Base-by-base conservation (phyloP, 2,797 vertebrate genomes). In the Chrysolophus pictus region DNA sequence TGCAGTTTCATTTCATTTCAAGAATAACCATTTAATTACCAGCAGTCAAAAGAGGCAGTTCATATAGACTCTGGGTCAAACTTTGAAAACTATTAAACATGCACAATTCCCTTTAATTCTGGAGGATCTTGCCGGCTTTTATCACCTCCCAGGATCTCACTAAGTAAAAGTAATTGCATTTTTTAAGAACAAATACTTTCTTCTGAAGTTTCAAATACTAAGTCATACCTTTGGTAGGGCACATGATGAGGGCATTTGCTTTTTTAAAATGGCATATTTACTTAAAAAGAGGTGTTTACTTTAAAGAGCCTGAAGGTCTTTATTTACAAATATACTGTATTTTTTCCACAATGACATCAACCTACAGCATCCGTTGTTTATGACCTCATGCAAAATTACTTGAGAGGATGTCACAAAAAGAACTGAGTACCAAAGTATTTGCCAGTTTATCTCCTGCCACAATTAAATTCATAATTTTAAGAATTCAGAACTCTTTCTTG, bases 11-110 rank as follows among this genome's bases (percentile, higher is more conserved):
- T 63, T 78, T 67, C 59, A 37, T 33, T 84, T 59, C 73, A 84
- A 83, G 37, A 94, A 78, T 42, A 86, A 92, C 51, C 16, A 44
- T 94, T 93, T 93, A 69, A 92, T 75, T 84, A 78, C 39, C 21
- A 72, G 42, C 26, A 72, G 31, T 59, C 68, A 67, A 83, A 85
- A 89, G 37, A 91, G 28, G 51, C 13, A 4, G 5, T 37, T 84
- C 13, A 51, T 76, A 31, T 1, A 6, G 62, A 63, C 22, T 69
- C 37, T 51, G 64, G 56, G 26, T 76, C 13, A 86, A 59, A 75
- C 67, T 92, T 55, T 58, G 72, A 49, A 14, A 87, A 83, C 8
- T 78, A n/a, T 55, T 64, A 75, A 75, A 46, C 55, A 92, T 19
- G 29, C 63, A 70, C 47, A 84, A 29, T 65, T 86, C 51, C 47